Evolutionary conservation across 2,888 invertebrate species (phyloP), one percentile per base, ranked within the genome.

Genomic region (Synergus japonicus): DNA sequence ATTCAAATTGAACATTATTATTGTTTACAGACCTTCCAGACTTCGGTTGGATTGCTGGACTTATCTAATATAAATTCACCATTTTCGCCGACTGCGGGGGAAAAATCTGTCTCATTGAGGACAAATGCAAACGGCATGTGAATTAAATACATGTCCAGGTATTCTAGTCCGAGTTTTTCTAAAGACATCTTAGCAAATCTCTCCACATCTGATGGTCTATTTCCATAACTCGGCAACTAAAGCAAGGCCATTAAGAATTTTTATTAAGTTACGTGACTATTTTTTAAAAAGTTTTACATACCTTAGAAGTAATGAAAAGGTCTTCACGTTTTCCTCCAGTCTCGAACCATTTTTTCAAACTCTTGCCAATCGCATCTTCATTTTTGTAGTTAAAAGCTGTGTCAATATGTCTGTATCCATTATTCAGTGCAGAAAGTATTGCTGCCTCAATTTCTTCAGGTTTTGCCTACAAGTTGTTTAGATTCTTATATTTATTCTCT

Each of bases 291-390:
- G 4, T 76, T 54, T 58, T 18, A 9, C 10, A 37, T 58, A 96
- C 96, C 94, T 97, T 97, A n/a, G 97, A 96, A 44, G 96, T 96
- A 82, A 97, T 94, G 92, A 97, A 97, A 81, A 97, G 92, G 76
- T 97, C 96, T 86, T 95, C 94, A 80, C 97, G 93, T 81, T 93
- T 94, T 13, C 95, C 94, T 60, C 95, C 95, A 67, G 93, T 93
- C 41, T 93, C 90, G 49, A 96, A 93, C 95, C 96, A 96, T 88
- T 94, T 93, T 85, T 94, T 94, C 76, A 97, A 91, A 46, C 94
- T 95, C 79, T 93, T 93, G 5, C 97, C 97, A 84, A 97, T 95
- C 1, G 95, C 94, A 84, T 95, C 95, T 91, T 97, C 97, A 86
- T 96, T 97, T 83, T 95, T 95, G 88, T 97, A 97, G 92, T 95